Conservation (phyloP, 2,888 invertebrate species). For the Pristionchus fissidentatus region DNA sequence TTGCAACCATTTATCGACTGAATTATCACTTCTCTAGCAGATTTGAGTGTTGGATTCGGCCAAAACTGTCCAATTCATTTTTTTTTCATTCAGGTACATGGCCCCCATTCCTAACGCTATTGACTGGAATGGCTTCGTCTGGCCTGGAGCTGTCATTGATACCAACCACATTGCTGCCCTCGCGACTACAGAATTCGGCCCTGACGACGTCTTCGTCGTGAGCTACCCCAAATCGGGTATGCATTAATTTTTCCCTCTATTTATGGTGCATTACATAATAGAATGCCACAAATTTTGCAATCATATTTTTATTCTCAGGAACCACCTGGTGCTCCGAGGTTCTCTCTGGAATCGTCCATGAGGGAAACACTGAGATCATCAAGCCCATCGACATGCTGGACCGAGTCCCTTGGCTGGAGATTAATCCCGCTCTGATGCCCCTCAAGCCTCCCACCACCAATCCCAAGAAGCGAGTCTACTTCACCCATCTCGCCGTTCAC, state of each 20-base stretch:
- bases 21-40: too few species aligned
- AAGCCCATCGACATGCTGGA: constrained; percentile 70
- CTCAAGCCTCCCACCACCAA: neutral
- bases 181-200: constrained; percentile 73
- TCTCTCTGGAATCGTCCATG: constrained; percentile 76
- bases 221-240: constrained; percentile 91
- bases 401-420: constrained; percentile 68
- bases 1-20: too few species aligned
- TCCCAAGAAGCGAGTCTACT: constrained; percentile 20
- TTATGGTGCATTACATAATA: too few species aligned
- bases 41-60: neutral
- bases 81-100: constrained; percentile 54
- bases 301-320: constrained; percentile 71
- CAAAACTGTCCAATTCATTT: too few species aligned
- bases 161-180: constrained; percentile 50
- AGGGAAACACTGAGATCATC: constrained; percentile 75
- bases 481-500: constrained; percentile 56
- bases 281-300: too few species aligned
- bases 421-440: neutral
- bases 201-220: constrained; percentile 88
- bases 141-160: constrained; percentile 71
- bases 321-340: constrained; percentile 78
- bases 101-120: constrained; percentile 58
- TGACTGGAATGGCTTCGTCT: constrained; percentile 61
- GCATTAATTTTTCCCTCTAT: constrained; percentile 55